Percentiles rank a stretch among this genome's conserved stretches.
phyloP scores from a whole-genome alignment of 2,113 vertebrate genomes.

The Dasyurus viverrinus region DNA sequence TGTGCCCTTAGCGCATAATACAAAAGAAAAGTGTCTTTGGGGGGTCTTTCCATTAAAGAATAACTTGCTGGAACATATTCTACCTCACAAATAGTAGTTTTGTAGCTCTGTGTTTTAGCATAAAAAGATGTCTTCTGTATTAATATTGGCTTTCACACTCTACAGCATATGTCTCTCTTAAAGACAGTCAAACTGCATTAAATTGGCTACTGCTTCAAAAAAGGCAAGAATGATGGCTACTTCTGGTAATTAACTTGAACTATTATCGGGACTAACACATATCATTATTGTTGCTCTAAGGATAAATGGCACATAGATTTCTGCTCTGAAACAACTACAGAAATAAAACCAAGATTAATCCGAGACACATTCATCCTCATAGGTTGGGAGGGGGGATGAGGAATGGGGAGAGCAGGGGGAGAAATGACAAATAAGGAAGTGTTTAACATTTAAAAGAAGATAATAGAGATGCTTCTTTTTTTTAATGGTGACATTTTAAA shows the following conservation, averaged over 20 bases:
- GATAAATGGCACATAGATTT: background rate
- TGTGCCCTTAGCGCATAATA: background rate
- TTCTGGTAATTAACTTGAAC: constrained; percentile 12
- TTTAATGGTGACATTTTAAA: background rate
- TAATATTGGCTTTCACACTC: background rate
- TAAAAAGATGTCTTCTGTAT: background rate
- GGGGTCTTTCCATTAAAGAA: background rate
- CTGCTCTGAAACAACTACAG: constrained; percentile 3
- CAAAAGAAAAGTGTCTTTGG: background rate
- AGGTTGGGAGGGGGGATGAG: too few relatives aligned
- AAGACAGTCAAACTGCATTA: constrained; percentile 14
- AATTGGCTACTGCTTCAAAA: background rate
- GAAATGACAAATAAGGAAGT: background rate
- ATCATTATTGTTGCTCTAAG: background rate
- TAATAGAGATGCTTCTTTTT: background rate
- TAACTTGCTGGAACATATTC: background rate
- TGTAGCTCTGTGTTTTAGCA: background rate
- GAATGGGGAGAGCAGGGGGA: background rate
- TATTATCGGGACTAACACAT: background rate
- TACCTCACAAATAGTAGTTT: background rate
- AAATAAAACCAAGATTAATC: background rate
- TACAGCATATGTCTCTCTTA: background rate
- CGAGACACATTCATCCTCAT: background rate
- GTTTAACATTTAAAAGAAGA: constrained; percentile 41
- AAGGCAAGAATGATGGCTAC: background rate